Percentiles rank a stretch among this genome's conserved stretches.
phyloP scores from a whole-genome alignment of 2,113 vertebrate species.

The Columba livia region DNA sequence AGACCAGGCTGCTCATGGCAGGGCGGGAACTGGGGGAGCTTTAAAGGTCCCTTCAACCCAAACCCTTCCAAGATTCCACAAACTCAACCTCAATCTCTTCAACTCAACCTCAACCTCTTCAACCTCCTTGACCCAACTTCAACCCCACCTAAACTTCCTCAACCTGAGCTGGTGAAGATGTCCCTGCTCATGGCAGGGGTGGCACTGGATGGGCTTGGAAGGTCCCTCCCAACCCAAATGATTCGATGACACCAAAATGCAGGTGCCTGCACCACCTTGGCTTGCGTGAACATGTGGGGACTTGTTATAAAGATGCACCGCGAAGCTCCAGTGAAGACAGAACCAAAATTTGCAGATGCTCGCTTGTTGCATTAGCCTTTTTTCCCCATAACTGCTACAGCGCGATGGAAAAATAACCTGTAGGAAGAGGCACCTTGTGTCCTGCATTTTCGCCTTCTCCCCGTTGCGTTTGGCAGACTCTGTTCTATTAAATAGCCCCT shows the following conservation, averaged over 20 bases:
- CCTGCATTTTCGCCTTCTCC: background rate
- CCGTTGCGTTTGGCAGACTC: background rate
- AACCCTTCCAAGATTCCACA: too few species aligned
- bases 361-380: background rate
- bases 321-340: background rate
- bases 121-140: too few species aligned
- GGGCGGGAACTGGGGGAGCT: too few species aligned
- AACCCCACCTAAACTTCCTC: too few species aligned
- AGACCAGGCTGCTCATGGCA: too few species aligned
- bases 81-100: too few species aligned
- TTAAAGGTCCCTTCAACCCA: too few species aligned
- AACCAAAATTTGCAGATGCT: background rate
- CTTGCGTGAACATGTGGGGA: rapidly evolving
- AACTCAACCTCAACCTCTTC: too few species aligned
- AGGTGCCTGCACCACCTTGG: background rate
- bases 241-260: background rate
- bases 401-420: background rate
- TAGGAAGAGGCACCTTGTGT: background rate
- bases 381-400: background rate
- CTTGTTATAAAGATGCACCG: background rate
- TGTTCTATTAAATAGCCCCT: background rate
- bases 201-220: too few species aligned
- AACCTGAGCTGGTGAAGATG: too few species aligned
- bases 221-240: too few species aligned
- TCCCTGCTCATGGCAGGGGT: too few species aligned